Conservation (phyloP, 2,888 invertebrate species). For the Thumatha senex region DNA sequence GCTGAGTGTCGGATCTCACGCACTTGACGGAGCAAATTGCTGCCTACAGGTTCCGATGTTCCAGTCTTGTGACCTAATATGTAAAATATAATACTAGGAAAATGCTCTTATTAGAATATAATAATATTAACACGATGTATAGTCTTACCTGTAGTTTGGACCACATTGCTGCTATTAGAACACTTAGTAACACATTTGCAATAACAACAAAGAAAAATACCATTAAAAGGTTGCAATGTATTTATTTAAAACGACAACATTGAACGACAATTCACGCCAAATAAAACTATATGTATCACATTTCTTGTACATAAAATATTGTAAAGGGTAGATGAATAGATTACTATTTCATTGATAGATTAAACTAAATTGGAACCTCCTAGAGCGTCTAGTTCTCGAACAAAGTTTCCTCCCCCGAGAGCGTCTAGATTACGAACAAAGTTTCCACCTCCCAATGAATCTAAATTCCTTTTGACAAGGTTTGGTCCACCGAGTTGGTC, state of each 20-base stretch:
- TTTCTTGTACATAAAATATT: slow-evolving; percentile 43
- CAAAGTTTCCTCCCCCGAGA: slow-evolving; percentile 78
- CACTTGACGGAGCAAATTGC: slow-evolving; percentile 65
- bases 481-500: slow-evolving; percentile 73
- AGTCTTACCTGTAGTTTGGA: slow-evolving; percentile 26
- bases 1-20: slow-evolving; percentile 63
- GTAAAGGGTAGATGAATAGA: slow-evolving; percentile 19
- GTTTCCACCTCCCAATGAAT: slow-evolving; percentile 72
- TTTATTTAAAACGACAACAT: slow-evolving; percentile 54
- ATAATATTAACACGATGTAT: not conserved
- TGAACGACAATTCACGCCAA: slow-evolving; percentile 41
- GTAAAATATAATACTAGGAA: slow-evolving; percentile 7
- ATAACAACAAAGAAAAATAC: slow-evolving; percentile 7
- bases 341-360: slow-evolving; percentile 27
- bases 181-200: not conserved
- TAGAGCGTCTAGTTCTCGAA: slow-evolving; percentile 64
- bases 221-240: slow-evolving; percentile 40
- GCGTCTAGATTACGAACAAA: slow-evolving; percentile 74
- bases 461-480: slow-evolving; percentile 67
- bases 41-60: slow-evolving; percentile 62
- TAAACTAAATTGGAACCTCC: slow-evolving; percentile 71
- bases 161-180: not conserved
- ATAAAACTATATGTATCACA: slow-evolving; percentile 55
- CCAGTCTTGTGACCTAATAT: slow-evolving; percentile 70
- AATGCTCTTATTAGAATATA: not conserved